These are phyloP conservation scores for Globia sparganii DNA, from an alignment of 2,888 invertebrate genomes.

Conservation along the genomic window DNA sequence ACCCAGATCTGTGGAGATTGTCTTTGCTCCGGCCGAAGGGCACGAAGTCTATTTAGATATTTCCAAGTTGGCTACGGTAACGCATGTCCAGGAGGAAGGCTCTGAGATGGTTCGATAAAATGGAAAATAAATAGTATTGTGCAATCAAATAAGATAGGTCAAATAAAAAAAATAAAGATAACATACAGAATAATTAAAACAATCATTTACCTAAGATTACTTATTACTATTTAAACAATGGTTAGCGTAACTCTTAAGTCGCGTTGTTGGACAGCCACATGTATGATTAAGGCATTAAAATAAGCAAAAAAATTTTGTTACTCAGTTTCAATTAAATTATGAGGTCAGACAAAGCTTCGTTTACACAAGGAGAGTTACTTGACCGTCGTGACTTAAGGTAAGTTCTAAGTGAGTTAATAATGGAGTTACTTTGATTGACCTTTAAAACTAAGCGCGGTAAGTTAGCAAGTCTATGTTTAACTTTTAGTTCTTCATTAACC, in stretches of 20 bases:
- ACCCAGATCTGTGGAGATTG: not conserved
- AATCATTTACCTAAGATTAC: not conserved
- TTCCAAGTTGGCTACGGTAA: not conserved
- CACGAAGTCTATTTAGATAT: not conserved
- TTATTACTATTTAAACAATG: too few species aligned
- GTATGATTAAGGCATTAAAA: not conserved
- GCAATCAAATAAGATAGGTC: not conserved
- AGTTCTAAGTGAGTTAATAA: slow-evolving; percentile 26
- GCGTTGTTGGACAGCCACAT: too few species aligned
- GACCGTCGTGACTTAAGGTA: slow-evolving; percentile 10
- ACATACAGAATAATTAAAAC: too few species aligned
- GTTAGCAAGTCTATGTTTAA: slow-evolving; percentile 40
- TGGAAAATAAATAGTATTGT: not conserved
- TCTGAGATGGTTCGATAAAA: not conserved
- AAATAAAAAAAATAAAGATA: too few species aligned
- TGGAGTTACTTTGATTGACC: slow-evolving; percentile 48
- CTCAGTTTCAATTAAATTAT: not conserved
- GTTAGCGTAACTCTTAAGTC: not conserved
- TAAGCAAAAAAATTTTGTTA: not conserved
- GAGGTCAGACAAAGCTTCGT: not conserved
- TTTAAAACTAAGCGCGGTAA: slow-evolving; percentile 46
- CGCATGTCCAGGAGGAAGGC: not conserved
- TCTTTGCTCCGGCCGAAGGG: not conserved
- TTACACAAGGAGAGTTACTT: not conserved
- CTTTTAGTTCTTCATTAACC: slow-evolving; percentile 43